These are phyloP conservation scores for Hemicrepidius hirtus DNA, from an alignment of 2,888 invertebrate genomes.

Conservation along the genomic window DNA sequence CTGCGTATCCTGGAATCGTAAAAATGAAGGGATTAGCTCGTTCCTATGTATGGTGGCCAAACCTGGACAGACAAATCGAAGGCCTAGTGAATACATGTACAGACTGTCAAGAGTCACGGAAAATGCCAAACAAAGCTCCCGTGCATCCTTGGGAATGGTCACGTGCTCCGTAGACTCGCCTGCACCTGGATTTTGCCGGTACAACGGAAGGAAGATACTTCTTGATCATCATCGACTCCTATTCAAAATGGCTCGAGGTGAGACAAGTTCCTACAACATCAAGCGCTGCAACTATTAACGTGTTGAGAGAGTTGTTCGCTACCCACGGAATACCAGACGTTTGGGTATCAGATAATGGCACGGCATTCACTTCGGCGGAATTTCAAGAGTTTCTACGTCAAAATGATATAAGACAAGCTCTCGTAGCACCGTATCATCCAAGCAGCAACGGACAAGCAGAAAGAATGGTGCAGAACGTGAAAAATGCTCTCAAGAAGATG, in stretches of 20 bases:
- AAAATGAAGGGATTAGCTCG: slow-evolving; percentile 48
- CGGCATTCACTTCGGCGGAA: too few relatives aligned
- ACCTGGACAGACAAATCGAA: slow-evolving; percentile 44
- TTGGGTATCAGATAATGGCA: too few relatives aligned
- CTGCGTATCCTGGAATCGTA: slow-evolving; percentile 37
- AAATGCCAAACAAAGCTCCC: neutral
- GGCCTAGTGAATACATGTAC: neutral
- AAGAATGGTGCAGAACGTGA: too few relatives aligned
- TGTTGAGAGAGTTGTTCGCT: neutral
- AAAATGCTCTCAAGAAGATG: too few relatives aligned
- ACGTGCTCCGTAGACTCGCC: neutral
- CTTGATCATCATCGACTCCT: slow-evolving; percentile 37
- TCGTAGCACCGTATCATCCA: too few relatives aligned
- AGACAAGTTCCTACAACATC: slow-evolving; percentile 6
- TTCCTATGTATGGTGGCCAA: slow-evolving; percentile 52
- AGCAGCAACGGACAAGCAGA: too few relatives aligned
- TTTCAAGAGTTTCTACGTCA: too few relatives aligned
- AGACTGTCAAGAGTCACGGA: neutral
- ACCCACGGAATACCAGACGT: too few relatives aligned
- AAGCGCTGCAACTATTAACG: neutral
- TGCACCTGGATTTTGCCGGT: neutral
- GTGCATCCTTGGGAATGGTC: neutral
- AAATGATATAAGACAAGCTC: too few relatives aligned
- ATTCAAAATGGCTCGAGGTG: slow-evolving; percentile 43
- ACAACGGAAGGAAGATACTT: neutral